phyloP scores from a whole-genome alignment of 1,140 invertebrate genomes.

The Phymorhynchus buccinoides region DNA sequence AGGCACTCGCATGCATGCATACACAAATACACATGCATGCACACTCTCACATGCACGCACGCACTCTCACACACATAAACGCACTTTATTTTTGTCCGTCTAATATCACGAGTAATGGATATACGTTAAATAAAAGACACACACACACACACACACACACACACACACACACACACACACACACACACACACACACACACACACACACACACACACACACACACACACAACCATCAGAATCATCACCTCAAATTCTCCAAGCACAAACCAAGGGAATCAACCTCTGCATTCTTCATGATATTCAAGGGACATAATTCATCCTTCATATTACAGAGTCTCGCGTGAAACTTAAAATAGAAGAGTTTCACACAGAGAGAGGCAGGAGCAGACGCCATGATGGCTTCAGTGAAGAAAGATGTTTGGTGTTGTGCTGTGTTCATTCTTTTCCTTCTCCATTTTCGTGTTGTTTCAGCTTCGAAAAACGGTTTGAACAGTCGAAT shows the following conservation, averaged over 20 bases:
- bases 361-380: neutral
- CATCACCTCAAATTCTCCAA: neutral
- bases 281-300: neutral
- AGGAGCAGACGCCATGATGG: slow-evolving; percentile 31
- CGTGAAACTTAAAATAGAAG: too few species aligned
- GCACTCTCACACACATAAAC: neutral
- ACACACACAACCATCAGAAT: too few species aligned
- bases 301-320: too few species aligned
- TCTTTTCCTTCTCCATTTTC: neutral
- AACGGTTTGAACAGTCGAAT: neutral
- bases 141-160: slow-evolving; percentile 12
- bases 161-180: neutral
- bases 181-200: neutral
- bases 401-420: neutral
- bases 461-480: neutral
- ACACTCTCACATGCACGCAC: neutral
- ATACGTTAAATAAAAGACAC: neutral
- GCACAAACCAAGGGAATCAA: neutral
- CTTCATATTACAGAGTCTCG: neutral
- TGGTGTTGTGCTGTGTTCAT: neutral
- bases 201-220: too few species aligned
- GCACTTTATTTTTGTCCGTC: too few species aligned
- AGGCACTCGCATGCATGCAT: neutral
- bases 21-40: neutral
- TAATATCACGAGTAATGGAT: too few species aligned